Evolutionary conservation across 1,140 invertebrate species (phyloP), one percentile per base, ranked within the genome.

Genomic region (Protaetia brevitarsis): DNA sequence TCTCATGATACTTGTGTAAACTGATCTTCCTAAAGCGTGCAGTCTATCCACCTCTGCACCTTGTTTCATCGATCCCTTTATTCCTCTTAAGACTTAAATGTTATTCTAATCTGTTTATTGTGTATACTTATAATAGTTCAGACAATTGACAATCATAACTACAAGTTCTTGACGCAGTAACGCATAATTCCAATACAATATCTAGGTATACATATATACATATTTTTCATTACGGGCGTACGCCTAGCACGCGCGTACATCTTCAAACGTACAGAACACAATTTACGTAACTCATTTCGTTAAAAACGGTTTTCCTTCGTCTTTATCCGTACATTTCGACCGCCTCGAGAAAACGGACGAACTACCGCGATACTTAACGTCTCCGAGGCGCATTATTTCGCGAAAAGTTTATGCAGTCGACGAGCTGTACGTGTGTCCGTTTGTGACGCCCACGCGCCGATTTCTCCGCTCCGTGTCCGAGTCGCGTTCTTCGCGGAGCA

Each of bases 391-490:
- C 41, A 51, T 51, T 51, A 51, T 51, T 51, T 51, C 41, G 41
- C 41, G 41, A 51, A 51, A 51, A 51, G 19, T 51, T 51, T 51
- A 51, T 51, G 19, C 41, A 51, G 19, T 51, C 41, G 41, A 21
- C 41, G 19, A 51, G 5, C 41, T 19, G 41, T 19, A 51, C 41
- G 41, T 23, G 41, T 23, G 41, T 51, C 41, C 19, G 41, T 51
- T 51, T 51, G 41, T 51, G 41, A 16, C 19, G 41, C 41, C 41
- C 41, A 51, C 41, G 41, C 41, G 41, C 11, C 41, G 16, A 51
- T 51, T 51, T 51, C 41, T 51, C 41, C 11, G n/a, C 34, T 37
- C 34, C 3, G 3, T 19, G 41, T 23, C 19, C 21, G 41, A 23
- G 13, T 11, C 37, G 37, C 37, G 37, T 13, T 45, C 16, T 19